phyloP scores from a whole-genome alignment of 2,113 vertebrate species.

The Ceyx melanurus region DNA sequence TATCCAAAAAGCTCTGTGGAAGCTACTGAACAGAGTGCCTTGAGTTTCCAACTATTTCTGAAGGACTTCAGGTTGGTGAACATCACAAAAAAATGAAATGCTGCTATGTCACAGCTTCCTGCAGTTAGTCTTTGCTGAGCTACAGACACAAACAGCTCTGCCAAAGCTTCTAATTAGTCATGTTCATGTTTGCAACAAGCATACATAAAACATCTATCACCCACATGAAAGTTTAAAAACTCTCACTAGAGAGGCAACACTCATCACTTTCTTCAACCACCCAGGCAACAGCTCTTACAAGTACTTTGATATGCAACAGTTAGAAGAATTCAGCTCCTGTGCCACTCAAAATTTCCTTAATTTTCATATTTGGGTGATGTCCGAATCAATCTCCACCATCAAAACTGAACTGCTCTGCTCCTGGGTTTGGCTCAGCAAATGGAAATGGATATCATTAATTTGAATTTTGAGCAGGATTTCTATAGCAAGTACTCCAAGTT shows the following conservation, averaged over 20 bases:
- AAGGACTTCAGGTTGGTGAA: background rate
- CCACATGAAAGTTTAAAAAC: conserved; percentile 20
- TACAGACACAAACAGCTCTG: background rate
- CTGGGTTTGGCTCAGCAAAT: background rate
- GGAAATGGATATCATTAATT: background rate
- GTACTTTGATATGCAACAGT: background rate
- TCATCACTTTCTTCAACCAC: background rate
- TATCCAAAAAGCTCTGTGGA: background rate
- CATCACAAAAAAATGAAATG: background rate
- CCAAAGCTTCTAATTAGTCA: background rate
- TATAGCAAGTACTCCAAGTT: background rate
- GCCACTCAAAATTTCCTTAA: background rate
- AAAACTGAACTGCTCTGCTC: background rate
- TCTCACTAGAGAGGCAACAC: background rate
- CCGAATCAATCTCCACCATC: background rate
- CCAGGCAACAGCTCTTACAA: background rate
- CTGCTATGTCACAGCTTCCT: background rate
- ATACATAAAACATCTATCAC: conserved; percentile 10
- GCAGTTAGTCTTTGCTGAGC: background rate
- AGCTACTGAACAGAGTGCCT: background rate
- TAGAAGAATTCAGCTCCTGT: background rate
- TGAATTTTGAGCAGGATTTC: background rate
- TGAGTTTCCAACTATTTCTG: background rate
- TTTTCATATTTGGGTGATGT: background rate
- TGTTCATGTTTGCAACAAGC: background rate